Evolutionary conservation across 2,113 vertebrate genomes (phyloP).

Genomic region (Leucoraja erinaceus): DNA sequence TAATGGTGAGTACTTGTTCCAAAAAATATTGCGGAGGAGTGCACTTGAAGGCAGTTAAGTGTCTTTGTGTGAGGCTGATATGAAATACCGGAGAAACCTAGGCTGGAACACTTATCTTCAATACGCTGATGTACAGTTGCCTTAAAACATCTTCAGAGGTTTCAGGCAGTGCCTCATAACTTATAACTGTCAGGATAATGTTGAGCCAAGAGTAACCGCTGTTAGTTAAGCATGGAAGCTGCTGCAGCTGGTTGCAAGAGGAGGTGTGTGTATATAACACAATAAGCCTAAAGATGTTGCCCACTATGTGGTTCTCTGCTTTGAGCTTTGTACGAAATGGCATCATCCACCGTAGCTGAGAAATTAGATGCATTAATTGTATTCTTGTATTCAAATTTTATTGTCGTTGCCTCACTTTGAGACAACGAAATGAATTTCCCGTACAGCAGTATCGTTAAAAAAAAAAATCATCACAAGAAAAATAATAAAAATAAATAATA

Average conservation of each 20-base stretch:
- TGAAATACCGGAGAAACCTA: background rate
- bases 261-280: background rate
- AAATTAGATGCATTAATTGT: background rate
- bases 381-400: no score
- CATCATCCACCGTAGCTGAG: background rate
- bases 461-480: no score
- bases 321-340: background rate
- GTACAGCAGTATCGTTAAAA: no score
- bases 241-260: background rate
- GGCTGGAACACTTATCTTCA: background rate
- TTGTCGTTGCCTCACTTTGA: no score
- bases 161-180: background rate
- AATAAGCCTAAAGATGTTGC: background rate
- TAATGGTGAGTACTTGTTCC: background rate
- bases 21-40: background rate
- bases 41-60: background rate
- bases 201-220: background rate
- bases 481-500: no score
- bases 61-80: no score
- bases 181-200: background rate
- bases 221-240: background rate
- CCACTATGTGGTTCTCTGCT: background rate
- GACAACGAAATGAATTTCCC: no score
- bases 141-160: background rate
- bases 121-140: background rate